Evolutionary conservation across 2,113 vertebrate genomes (phyloP), one percentile per base, ranked within the genome.

Genomic region (Emberiza fucata): DNA sequence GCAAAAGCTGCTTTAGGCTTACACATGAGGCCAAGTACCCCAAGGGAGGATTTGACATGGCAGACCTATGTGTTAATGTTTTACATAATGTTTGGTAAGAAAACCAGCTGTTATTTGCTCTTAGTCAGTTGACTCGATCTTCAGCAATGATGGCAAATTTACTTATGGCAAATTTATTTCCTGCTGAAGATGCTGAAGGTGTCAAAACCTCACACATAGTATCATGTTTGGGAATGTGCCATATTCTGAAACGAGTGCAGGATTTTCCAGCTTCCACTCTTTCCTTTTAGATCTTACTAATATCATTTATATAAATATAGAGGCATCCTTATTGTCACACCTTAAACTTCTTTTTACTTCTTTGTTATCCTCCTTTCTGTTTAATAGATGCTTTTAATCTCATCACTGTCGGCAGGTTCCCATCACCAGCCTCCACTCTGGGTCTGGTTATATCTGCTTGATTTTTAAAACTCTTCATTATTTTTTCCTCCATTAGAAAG

Each of bases 1-100:
- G 65, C n/a, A 79, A 95, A 97, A 94, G 91, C 91, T 95, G 60
- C 72, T 95, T 94, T 92, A 89, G 65, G 86, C 65, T 92, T 93
- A 86, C 54, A 85, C 29, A 22, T 31, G 77, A 93, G 72, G 76
- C 90, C 50, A 61, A 69, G 72, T 53, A 86, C 39, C 45, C 59
- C 1, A 14, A 77, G 72, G 63, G 54, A 81, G 56, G 89, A 83
- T 92, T 93, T 88, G 80, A 90, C 56, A 64, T 47, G 59, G 64
- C 66, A 95, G 71, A 75, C 68, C 82, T 47, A 70, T 29, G 79
- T 92, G 85, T 94, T 83, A 39, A 63, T 60, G 57, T 92, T 95
- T 95, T 90, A 94, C 80, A 28, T 81, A 90, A 92, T 53, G 82
- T 84, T 90, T 81, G 48, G 45, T 83, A 81, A 68, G 80, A 90